Conservation (phyloP, 1,140 invertebrate genomes). For the Hyphantria cunea region DNA sequence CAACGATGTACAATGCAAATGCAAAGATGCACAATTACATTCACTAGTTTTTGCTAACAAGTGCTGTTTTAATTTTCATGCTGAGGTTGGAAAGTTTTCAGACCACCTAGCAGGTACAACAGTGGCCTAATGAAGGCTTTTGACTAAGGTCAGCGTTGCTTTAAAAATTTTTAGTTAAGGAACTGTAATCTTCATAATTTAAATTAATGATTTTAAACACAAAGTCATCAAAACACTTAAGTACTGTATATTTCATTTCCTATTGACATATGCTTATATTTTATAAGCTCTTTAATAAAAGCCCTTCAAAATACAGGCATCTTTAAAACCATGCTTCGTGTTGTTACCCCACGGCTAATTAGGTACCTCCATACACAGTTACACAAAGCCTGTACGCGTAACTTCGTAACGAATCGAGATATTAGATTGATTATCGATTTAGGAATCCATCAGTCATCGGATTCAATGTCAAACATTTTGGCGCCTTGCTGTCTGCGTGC, state of each 20-base stretch:
- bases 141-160: no score
- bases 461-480: conserved; percentile 35
- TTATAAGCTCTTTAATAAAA: not conserved
- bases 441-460: conserved; percentile 27
- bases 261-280: not conserved
- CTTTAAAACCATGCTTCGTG: not conserved
- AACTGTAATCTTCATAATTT: no score
- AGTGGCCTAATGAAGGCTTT: no score
- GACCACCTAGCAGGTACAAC: no score
- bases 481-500: conserved; percentile 28
- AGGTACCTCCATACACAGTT: conserved; percentile 21
- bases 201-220: no score
- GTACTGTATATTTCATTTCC: not conserved
- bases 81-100: no score
- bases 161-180: no score
- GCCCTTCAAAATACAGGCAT: not conserved
- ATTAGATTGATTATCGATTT: conserved; percentile 26
- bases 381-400: not conserved
- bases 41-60: no score
- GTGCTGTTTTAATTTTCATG: no score
- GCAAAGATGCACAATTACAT: no score
- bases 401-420: conserved; percentile 15
- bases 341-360: conserved; percentile 2
- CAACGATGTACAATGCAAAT: no score
- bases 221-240: not conserved